These are phyloP conservation scores for Cyanoramphus novaezelandiae DNA, from an alignment of 2,113 vertebrate genomes.

Conservation along the genomic window DNA sequence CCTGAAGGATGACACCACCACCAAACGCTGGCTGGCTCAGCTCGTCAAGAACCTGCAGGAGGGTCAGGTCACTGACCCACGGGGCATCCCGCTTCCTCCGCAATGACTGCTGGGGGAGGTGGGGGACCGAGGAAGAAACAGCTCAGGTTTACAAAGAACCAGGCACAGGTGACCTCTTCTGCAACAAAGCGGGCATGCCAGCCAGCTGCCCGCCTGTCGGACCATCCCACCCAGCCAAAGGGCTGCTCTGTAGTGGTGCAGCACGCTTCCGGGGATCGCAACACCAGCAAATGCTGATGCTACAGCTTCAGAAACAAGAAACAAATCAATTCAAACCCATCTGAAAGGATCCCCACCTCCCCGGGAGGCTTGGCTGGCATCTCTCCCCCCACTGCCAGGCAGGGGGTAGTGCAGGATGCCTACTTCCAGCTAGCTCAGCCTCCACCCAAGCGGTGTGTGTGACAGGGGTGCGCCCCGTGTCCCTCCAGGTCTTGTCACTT, in stretches of 20 bases:
- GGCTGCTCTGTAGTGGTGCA: constrained; percentile 68
- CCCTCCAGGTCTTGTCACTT: constrained; percentile 64
- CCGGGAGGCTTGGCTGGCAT: constrained; percentile 27
- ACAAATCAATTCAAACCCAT: constrained; percentile 15
- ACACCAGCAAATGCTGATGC: constrained; percentile 75
- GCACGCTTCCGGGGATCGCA: constrained; percentile 59
- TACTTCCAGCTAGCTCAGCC: background rate
- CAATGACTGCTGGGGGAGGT: constrained; percentile 79
- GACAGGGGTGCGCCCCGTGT: background rate
- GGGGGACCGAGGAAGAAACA: constrained; percentile 62
- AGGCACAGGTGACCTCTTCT: constrained; percentile 73
- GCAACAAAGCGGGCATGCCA: constrained; percentile 24
- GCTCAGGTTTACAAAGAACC: constrained; percentile 78
- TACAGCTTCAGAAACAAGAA: constrained; percentile 18
- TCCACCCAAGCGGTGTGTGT: background rate
- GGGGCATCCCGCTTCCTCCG: constrained; percentile 92
- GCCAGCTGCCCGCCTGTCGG: constrained; percentile 33
- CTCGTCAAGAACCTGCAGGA: constrained; percentile 98
- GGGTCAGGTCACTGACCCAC: constrained; percentile 93
- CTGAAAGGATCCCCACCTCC: constrained; percentile 1
- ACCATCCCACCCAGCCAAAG: constrained; percentile 51
- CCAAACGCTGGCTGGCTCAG: constrained; percentile 98
- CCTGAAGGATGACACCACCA: constrained; percentile 98
- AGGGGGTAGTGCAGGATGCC: background rate
- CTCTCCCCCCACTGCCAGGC: constrained; percentile 26